Evolutionary conservation across 2,888 invertebrate genomes (phyloP).

Genomic region (Xanthorhoe spadicearia): DNA sequence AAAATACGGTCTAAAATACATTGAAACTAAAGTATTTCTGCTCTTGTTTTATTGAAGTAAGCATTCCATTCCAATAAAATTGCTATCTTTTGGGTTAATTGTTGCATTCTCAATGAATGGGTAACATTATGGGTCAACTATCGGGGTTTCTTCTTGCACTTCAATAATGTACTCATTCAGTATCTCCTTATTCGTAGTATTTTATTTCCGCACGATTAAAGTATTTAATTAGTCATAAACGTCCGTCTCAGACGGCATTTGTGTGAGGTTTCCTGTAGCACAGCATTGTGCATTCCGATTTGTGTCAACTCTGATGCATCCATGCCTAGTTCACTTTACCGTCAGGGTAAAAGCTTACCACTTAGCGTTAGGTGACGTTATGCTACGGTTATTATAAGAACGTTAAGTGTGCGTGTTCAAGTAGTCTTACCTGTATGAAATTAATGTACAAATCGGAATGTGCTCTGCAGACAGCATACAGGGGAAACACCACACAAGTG

Average conservation of each 20-base stretch:
- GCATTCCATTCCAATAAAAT: neutral
- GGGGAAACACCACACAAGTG: conserved; percentile 93
- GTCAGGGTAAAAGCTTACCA: conserved; percentile 25
- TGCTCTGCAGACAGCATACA: conserved; percentile 89
- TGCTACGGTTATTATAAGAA: conserved; percentile 5
- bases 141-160: conserved; percentile 5
- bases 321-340: conserved; percentile 18
- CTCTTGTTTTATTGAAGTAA: neutral
- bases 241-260: conserved; percentile 59
- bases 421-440: conserved; percentile 30
- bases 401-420: conserved; percentile 16
- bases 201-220: conserved; percentile 24
- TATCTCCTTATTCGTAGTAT: conserved; percentile 3
- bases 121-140: conserved; percentile 6
- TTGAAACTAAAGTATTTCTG: conserved; percentile 1
- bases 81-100: neutral
- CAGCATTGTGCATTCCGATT: conserved; percentile 84
- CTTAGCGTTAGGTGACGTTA: conserved; percentile 17
- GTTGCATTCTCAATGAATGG: neutral
- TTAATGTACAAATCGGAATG: conserved; percentile 73
- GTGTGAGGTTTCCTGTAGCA: conserved; percentile 79
- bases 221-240: conserved; percentile 18
- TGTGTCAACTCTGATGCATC: conserved; percentile 46
- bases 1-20: neutral
- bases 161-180: conserved; percentile 12